Evolutionary conservation across 2,797 vertebrate genomes (phyloP).

Genomic region (Aplochiton taeniatus): DNA sequence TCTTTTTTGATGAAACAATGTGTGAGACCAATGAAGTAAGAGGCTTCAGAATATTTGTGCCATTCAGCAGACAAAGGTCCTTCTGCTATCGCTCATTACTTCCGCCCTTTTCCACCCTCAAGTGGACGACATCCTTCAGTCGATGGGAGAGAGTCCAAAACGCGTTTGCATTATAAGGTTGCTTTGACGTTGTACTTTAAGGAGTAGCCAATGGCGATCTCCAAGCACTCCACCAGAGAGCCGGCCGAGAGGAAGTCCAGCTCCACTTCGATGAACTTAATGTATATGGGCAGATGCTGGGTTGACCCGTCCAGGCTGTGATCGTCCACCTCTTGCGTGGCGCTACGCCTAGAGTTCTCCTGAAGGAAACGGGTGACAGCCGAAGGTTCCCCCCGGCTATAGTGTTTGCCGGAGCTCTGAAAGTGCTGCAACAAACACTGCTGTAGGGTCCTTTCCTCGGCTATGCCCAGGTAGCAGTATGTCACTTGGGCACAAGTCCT

Average conservation of each 20-base stretch:
- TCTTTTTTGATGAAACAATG: constrained; percentile 1
- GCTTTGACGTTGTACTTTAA: constrained; percentile 92
- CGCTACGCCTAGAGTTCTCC: constrained; percentile 82
- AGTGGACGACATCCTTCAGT: constrained; percentile 28
- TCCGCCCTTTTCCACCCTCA: constrained; percentile 17
- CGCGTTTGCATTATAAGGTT: constrained; percentile 40
- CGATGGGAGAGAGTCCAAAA: constrained; percentile 4
- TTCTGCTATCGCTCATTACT: not conserved
- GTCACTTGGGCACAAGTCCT: constrained; percentile 77
- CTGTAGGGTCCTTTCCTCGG: constrained; percentile 94
- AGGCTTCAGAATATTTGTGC: not conserved
- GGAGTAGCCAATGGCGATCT: constrained; percentile 94
- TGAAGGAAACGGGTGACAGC: constrained; percentile 91
- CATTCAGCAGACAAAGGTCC: not conserved
- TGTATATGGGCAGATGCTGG: constrained; percentile 82
- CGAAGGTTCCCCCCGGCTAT: constrained; percentile 80
- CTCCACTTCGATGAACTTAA: constrained; percentile 98
- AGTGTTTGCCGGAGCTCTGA: constrained; percentile 90
- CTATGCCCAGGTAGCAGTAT: constrained; percentile 95
- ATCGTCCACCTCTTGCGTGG: constrained; percentile 32
- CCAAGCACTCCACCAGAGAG: constrained; percentile 96
- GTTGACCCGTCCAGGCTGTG: constrained; percentile 53
- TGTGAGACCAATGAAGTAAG: too few species aligned
- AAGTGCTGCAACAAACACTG: constrained; percentile 96
- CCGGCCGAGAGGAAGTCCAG: constrained; percentile 98